These are phyloP conservation scores for Turritopsis rubra DNA, from an alignment of 30 jellyfish, hydroid and myxozoan genomes.

Conservation along the genomic window DNA sequence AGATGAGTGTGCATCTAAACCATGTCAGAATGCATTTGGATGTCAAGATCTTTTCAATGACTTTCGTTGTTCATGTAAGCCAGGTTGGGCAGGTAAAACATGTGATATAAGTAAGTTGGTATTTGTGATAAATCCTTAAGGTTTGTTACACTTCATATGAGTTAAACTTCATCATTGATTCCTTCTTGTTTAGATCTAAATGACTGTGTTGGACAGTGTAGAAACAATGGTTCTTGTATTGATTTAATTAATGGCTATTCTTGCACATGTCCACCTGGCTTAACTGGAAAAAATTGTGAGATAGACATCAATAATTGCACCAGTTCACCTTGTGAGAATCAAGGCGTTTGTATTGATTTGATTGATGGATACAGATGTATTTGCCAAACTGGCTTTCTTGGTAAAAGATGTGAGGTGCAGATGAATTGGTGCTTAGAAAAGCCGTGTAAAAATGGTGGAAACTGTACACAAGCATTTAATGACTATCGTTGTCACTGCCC, in stretches of 20 bases:
- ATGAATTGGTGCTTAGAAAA: constrained; percentile 57
- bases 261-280: constrained; percentile 74
- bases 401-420: constrained; percentile 61
- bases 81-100: constrained; percentile 86
- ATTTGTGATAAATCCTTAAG: neutral
- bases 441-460: constrained; percentile 82
- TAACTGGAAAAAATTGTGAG: constrained; percentile 77
- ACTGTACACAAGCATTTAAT: constrained; percentile 64
- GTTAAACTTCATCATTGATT: neutral
- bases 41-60: constrained; percentile 76
- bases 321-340: constrained; percentile 71
- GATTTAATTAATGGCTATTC: constrained; percentile 71
- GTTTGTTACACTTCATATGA: neutral
- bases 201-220: constrained; percentile 91
- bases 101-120: constrained; percentile 63
- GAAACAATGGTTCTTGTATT: constrained; percentile 67
- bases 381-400: constrained; percentile 86
- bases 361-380: constrained; percentile 55
- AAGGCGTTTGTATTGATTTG: constrained; percentile 67
- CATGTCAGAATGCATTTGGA: constrained; percentile 67
- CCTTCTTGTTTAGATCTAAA: constrained; percentile 13
- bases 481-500: constrained; percentile 83
- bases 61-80: constrained; percentile 57
- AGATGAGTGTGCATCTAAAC: constrained; percentile 71
- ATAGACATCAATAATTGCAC: constrained; percentile 65